Base-by-base conservation (phyloP, 2,113 vertebrate species). In the Spermophilus dauricus region DNA sequence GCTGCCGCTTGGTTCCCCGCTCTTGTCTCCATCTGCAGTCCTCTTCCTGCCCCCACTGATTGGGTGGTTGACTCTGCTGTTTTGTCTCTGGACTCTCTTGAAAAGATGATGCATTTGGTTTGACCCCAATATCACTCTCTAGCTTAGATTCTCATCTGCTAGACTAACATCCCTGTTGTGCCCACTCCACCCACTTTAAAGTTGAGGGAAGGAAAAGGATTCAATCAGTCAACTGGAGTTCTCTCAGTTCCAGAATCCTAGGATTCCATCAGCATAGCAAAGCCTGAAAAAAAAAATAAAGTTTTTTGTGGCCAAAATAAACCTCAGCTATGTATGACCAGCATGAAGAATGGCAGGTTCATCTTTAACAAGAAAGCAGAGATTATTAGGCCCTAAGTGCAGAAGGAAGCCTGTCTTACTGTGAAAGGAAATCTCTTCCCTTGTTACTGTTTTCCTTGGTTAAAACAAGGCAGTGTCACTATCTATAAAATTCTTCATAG, bases 231-330 rank as follows among this genome's bases (percentile, higher is more conserved):
- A 22, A 53, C 72, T 92, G 87, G n/a, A 70, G n/a, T 37, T 89
- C 39, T 77, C 83, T 90, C 37, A 80, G 24, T 77, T 84, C 63
- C 67, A 77, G 73, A 93, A 91, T 83, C 37, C 83, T 91, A 51
- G 12, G 5, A 96, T 56, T 85, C 80, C 72, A 67, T 45, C 70
- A 87, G 37, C 51, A 80, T 9, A 72, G 56, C 70, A 92, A 96
- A 94, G 51, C 37, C 80, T 87, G 45, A 86, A 69, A 42, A 96
- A 95, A 69, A 95, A 45, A 95, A 75, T 37, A 65, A 87, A 95
- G 48, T 92, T 90, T 91, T 95, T 45, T 80, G 65, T 76, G 45
- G 37, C 12, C 39, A 92, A 96, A 90, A 85, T 92, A 90, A 70
- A 70, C 80, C 58, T 90, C 24, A 76, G 17, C 42, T 67, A 3